These are phyloP conservation scores for Cyphotilapia sp. DNA, from an alignment of 2,113 vertebrate species.

Conservation along the genomic window DNA sequence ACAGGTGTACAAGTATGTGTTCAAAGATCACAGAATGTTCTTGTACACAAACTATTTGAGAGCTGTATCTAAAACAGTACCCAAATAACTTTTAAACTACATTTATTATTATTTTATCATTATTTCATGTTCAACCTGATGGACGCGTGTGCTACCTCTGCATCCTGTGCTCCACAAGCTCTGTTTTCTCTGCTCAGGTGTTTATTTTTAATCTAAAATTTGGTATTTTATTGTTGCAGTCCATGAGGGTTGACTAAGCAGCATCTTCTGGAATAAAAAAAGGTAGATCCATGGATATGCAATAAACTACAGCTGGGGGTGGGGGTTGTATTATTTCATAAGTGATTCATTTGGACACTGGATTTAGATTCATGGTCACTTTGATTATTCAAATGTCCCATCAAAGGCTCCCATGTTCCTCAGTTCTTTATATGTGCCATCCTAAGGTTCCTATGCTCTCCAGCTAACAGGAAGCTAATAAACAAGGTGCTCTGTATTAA, in stretches of 20 bases:
- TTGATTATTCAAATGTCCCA: not conserved
- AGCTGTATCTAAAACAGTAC: not conserved
- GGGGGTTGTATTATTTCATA: not conserved
- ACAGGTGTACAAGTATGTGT: not conserved
- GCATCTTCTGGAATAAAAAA: not conserved
- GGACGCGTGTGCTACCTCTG: not conserved
- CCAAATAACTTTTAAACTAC: not conserved
- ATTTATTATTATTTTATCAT: not conserved
- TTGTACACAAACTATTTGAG: not conserved
- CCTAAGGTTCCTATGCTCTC: accelerated
- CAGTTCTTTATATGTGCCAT: not conserved
- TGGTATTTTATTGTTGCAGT: not conserved
- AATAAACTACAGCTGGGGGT: not conserved
- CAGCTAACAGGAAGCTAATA: not conserved
- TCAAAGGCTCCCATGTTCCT: not conserved
- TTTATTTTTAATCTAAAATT: not conserved
- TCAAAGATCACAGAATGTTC: not conserved
- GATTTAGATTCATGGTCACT: not conserved
- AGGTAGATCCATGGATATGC: not conserved
- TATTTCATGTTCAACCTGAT: not conserved
- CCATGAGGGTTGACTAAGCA: not conserved
- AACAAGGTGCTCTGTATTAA: not conserved
- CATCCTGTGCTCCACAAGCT: not conserved
- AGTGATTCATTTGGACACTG: not conserved
- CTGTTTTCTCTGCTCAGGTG: not conserved